Base-by-base conservation (phyloP, 2,888 invertebrate species). In the Amblyteles armatorius region DNA sequence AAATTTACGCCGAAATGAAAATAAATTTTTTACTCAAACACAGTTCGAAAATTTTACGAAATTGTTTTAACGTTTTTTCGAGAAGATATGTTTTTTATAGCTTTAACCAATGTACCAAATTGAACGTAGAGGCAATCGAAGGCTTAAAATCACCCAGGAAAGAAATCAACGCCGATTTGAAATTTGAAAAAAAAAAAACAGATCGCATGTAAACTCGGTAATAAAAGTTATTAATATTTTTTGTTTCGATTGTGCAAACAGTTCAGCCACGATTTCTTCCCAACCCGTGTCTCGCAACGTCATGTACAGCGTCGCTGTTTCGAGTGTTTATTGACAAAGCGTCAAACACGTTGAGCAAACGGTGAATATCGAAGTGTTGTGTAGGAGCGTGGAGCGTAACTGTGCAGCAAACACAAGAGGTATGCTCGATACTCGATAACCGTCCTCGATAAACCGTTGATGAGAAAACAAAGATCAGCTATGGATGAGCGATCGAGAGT, bases 401-500 rank as follows among this genome's bases (percentile, higher is more conserved):
- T 76, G 52, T 50, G 36, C 40, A 22, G 52, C 22, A 40, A 76
- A 52, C 19, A 50, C 33, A 19, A 78, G 60, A 60, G 22, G 52
- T 26, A 13, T 48, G 13, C 44, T 60, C 44, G 60, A 79, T 44
- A 44, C 63, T 79, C 22, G 48, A 67, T 74, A 57, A 44, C 67
- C 55, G 22, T 68, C 22, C 55, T 33, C 44, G 60, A 73, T 29
- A 52, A 52, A 22, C 13, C 67, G 36, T 55, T 50, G 69, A 73
- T 65, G 77, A 63, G 52, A 52, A 74, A 81, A 73, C 68, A 44
- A 68, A 74, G 52, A 52, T 36, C 40, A 40, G 55, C 16, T 65
- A 67, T 55, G 40, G 65, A 77, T 65, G 50, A 81, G 52, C 52
- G 67, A 50, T 50, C 50, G 50, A 22, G 55, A 72, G 55, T 72